Evolutionary conservation across 2,113 vertebrate species (phyloP).

Genomic region (Strix aluco): DNA sequence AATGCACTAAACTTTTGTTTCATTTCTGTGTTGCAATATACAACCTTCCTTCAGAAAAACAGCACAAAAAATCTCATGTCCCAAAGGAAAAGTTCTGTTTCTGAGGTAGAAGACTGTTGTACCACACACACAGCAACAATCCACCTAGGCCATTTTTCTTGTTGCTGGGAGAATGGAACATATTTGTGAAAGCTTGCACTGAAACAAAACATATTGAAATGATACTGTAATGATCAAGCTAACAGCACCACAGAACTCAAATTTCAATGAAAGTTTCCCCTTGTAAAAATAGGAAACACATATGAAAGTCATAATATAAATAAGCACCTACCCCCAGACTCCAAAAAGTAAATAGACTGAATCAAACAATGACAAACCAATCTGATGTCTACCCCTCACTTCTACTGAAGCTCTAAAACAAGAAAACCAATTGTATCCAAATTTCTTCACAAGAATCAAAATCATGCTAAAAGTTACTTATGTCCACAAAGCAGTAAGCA

Average conservation of each 20-base stretch:
- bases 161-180: neutral
- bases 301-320: neutral
- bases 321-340: neutral
- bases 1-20: neutral
- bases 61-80: neutral
- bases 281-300: conserved; percentile 11
- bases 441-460: neutral
- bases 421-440: neutral
- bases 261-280: conserved; percentile 7
- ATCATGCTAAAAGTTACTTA: neutral
- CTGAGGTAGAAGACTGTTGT: neutral
- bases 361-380: neutral
- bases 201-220: conserved; percentile 18
- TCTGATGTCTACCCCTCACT: neutral
- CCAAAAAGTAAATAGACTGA: neutral
- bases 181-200: neutral
- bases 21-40: neutral
- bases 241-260: neutral
- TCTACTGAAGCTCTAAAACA: neutral
- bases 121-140: neutral
- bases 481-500: neutral
- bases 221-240: neutral
- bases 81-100: neutral
- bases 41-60: neutral
- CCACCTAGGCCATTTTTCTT: neutral